Base-by-base conservation (phyloP, 2,888 invertebrate species). In the Apodemia duryi region DNA sequence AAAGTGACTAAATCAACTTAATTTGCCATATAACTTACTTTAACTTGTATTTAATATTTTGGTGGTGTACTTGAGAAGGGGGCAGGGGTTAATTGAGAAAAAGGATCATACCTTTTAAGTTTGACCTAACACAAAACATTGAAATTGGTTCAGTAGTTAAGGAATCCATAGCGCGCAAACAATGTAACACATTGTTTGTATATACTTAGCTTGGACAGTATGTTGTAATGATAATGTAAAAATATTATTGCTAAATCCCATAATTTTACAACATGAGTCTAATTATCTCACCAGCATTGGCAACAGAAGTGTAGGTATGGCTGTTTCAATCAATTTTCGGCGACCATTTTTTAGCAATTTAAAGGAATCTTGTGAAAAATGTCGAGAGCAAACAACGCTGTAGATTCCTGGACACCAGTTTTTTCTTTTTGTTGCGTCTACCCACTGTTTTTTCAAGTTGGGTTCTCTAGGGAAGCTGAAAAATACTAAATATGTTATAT, bases 361-460 rank as follows among this genome's bases (percentile, higher is more conserved):
- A 49, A 49, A 49, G 6, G 49, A 51, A 21, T 51, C 49, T 21
- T 21, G 49, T 0, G 49, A n/a, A 51, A 51, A 21, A 51, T 21
- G 49, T 5, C 49, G 6, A 7, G 49, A 51, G 13, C 49, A 51
- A 21, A 51, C 49, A 51, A 51, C 49, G 21, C 49, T 51, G 7
- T 51, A 51, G n/a, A 51, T 51, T 6, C 49, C 49, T 51, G 49
- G 49, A 21, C 49, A 51, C 49, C 49, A 51, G 49, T 51, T 51
- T 51, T 51, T 51, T 13, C 49, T 51, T 21, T 51, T 51, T 51
- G 49, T 51, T 51, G 49, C 49, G 21, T 51, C 49, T 21, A 51
- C 49, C 49, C 49, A 51, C 49, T 51, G 49, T 51, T 51, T 51
- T 21, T 51, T 51, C 21, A 51, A 6, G 7, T 7, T 51, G n/a